Evolutionary conservation across 2,113 vertebrate genomes (phyloP), one percentile per base, ranked within the genome.

Genomic region (Tylochromis polylepis): DNA sequence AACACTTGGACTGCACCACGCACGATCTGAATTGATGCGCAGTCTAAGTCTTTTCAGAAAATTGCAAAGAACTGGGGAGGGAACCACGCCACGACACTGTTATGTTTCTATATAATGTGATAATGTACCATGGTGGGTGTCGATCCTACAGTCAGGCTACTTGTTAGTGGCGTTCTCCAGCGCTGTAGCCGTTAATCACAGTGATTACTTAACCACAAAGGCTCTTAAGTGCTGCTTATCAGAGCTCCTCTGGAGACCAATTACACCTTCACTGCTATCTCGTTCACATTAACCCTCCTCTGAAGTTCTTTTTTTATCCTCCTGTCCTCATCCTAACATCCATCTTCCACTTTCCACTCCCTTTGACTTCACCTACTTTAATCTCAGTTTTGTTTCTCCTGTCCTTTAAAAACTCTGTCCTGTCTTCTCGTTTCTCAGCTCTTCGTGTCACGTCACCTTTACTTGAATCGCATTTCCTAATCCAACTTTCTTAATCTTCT

Each of bases 201-300:
- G 90, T 92, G 86, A 95, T 95, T 92, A 92, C 59, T 86, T 83
- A 85, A 91, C 89, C 91, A 81, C 87, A 88, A 79, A 86, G 83
- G 88, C 90, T 91, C 90, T 70, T 82, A 92, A 94, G 92, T 94
- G 89, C 89, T 91, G 90, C 87, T 94, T 91, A 85, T 91, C 85
- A 43, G 24, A 82, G 58, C 85, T 88, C 85, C 87, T 92, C 93
- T 36, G 82, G 85, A 89, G 91, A 91, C 88, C 85, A 89, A 88
- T 91, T 86, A 89, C 82, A 88, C 88, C 75, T 55, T 86, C 87
- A 20, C 77, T 16, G 84, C 85, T 72, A 81, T 86, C 51, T 87
- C 51, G 46, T 65, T 84, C 83, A 80, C 84, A 80, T 75, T 55
- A 58, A 75, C 41, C 53, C 82, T n/a, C 81, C 49, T 80, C 81